These are phyloP conservation scores for Microcebus ravelobensis DNA, from an alignment of 2,113 vertebrate genomes.

Conservation along the genomic window DNA sequence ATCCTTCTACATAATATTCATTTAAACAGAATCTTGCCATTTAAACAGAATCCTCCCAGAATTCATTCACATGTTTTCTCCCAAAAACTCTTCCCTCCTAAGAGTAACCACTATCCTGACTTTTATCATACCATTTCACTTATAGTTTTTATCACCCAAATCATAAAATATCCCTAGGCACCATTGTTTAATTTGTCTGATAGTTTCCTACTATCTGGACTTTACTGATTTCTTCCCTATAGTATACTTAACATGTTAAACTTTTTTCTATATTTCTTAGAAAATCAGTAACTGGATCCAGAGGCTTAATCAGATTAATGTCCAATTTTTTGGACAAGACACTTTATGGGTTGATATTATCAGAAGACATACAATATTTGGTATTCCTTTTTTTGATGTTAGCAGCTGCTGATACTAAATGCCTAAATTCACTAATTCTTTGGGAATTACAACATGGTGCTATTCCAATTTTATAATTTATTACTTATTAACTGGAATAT, in stretches of 20 bases:
- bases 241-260: neutral
- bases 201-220: neutral
- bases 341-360: neutral
- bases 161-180: neutral
- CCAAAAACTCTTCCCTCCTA: neutral
- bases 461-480: neutral
- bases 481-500: neutral
- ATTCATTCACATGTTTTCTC: neutral
- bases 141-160: neutral
- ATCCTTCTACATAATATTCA: neutral
- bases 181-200: neutral
- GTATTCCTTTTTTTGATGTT: neutral
- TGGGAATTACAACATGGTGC: constrained; percentile 3
- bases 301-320: neutral
- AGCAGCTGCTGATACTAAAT: neutral
- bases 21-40: neutral
- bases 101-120: neutral
- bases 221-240: neutral
- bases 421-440: neutral
- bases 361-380: neutral
- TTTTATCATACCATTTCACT: neutral
- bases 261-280: neutral
- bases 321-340: neutral
- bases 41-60: neutral
- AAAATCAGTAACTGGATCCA: neutral